These are phyloP conservation scores for Muscina levida DNA, from an alignment of 2,888 invertebrate genomes.

Conservation along the genomic window DNA sequence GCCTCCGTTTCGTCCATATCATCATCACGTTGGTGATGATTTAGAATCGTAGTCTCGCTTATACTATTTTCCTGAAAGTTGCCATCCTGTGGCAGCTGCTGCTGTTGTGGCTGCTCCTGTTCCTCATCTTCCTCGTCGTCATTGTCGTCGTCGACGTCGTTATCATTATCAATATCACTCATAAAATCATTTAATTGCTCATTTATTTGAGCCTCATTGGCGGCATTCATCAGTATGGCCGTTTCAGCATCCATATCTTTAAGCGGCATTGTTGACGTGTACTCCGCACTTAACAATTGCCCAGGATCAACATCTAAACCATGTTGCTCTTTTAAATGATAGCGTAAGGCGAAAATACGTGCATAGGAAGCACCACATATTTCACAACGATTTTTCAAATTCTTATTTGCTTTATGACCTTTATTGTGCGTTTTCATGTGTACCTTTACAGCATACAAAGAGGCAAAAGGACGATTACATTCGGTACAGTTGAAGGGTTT, in stretches of 20 bases:
- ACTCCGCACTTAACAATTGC: conserved; percentile 41
- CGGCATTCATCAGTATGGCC: conserved; percentile 72
- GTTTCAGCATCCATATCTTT: conserved; percentile 52
- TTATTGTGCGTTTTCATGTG: conserved; percentile 88
- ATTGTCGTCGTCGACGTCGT: conserved; percentile 5
- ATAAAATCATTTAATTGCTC: conserved; percentile 58
- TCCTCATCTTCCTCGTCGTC: conserved; percentile 64
- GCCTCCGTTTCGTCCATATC: conserved; percentile 62
- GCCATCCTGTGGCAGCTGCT: too few species aligned
- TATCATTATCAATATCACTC: conserved; percentile 6
- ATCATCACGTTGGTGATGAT: conserved; percentile 10
- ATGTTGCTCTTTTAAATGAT: conserved; percentile 87
- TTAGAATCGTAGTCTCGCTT: conserved; percentile 52
- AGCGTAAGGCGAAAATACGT: conserved; percentile 86
- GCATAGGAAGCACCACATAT: conserved; percentile 89
- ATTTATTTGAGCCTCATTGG: conserved; percentile 64
- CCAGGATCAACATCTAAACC: conserved; percentile 68
- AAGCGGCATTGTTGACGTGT: background rate
- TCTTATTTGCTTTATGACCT: conserved; percentile 81
- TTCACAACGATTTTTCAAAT: conserved; percentile 85
- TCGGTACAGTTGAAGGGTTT: conserved; percentile 89
- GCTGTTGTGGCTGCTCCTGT: too few species aligned
- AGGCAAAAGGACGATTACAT: conserved; percentile 89
- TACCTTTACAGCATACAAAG: conserved; percentile 87
- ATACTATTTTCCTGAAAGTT: too few species aligned